Base-by-base conservation (phyloP, 2,888 invertebrate genomes). In the Mantis religiosa region DNA sequence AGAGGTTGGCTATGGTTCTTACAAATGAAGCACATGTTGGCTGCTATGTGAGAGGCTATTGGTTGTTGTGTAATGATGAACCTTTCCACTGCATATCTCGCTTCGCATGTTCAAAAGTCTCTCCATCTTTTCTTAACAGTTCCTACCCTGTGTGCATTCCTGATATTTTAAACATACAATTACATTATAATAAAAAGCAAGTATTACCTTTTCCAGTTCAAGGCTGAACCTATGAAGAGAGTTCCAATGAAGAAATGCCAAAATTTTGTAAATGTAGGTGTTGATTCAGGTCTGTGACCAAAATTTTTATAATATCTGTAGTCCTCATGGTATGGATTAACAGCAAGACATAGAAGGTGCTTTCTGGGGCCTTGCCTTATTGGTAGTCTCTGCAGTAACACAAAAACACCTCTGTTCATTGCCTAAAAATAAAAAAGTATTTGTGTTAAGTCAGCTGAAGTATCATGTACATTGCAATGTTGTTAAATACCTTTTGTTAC, bases 181-280 rank as follows among this genome's bases (percentile, higher is more conserved):
- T 41, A 41, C 12, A 25, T 86, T 14, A 14, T 14, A 8, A 81
- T 8, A 87, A 71, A 30, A 30, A n/a, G 41, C 12, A 9, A 20
- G 28, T 92, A 93, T 92, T 92, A 95, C 95, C 93, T 93, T 91
- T 92, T 92, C 92, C 93, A 95, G 91, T 95, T 93, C 9, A 94
- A 85, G 1, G 92, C 88, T 0, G 92, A 91, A 0, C 92, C 88
- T 1, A 94, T 0, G 88, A 95, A 92, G 0, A 92, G 85, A 9
- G 92, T 88, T 0, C 93, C 89, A 4, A 95, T 90, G 27, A 94
- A 91, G 0, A 92, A 89, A 91, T 93, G 93, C 91, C 93, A 95
- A 30, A 93, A 91, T 91, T 93, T 94, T 0, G 94, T 93, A 8
- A 94, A 9, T 0, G 54, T 91, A 0, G 94, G 93, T 9, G 92